phyloP scores from a whole-genome alignment of 2,888 invertebrate species.

The Agrilus cyanescens region DNA sequence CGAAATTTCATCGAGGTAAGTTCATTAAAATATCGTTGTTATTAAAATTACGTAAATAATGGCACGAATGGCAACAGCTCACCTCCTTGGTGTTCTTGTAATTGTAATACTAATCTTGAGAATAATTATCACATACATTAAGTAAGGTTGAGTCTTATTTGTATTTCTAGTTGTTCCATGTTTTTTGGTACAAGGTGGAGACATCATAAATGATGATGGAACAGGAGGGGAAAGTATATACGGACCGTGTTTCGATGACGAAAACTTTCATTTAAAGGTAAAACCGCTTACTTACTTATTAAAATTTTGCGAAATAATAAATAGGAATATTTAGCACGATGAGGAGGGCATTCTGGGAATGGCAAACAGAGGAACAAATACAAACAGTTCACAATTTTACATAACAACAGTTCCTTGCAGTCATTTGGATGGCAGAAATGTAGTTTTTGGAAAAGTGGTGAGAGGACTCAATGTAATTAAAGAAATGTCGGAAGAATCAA shows the following conservation, averaged over 20 bases:
- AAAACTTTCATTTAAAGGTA: constrained; percentile 63
- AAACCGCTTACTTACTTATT: too few species aligned
- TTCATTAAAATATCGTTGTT: neutral
- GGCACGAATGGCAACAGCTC: too few species aligned
- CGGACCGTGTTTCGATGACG: constrained; percentile 80
- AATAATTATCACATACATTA: too few species aligned
- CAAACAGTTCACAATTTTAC: constrained; percentile 93
- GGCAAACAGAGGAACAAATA: constrained; percentile 72
- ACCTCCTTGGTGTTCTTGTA: neutral
- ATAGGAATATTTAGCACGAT: constrained; percentile 37
- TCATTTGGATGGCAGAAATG: constrained; percentile 70
- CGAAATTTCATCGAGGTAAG: constrained; percentile 66
- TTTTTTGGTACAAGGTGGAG: constrained; percentile 84
- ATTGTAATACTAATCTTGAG: constrained; percentile 6
- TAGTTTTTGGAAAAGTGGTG: constrained; percentile 70
- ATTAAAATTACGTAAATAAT: neutral
- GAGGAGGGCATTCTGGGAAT: constrained; percentile 59
- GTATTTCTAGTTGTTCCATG: constrained; percentile 57
- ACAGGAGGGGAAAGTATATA: constrained; percentile 91
- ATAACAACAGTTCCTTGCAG: constrained; percentile 65
- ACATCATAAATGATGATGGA: constrained; percentile 69
- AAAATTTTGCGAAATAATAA: constrained; percentile 1
- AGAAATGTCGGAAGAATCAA: constrained; percentile 55
- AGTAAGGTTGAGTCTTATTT: constrained; percentile 2
- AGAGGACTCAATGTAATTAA: constrained; percentile 60